Conservation (phyloP, 2,888 invertebrate genomes). For the Ctena decussata region DNA sequence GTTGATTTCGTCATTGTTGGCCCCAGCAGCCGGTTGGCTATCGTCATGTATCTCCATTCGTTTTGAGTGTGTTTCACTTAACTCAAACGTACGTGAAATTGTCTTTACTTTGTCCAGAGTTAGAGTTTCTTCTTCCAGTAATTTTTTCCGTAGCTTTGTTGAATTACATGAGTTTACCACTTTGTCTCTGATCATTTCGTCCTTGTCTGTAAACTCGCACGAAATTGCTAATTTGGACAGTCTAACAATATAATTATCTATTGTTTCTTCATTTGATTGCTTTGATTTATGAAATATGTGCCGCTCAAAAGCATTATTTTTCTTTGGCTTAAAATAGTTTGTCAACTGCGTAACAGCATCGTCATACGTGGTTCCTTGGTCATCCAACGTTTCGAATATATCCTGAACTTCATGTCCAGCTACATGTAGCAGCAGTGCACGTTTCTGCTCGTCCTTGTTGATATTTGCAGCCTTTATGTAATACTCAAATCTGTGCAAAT, state of each 20-base stretch:
- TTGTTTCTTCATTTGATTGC: background rate
- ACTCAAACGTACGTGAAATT: too few species aligned
- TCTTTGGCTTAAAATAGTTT: too few species aligned
- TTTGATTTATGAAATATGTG: background rate
- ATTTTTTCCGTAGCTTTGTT: background rate
- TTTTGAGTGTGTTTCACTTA: too few species aligned
- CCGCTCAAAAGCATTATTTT: background rate
- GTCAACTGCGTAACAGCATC: background rate
- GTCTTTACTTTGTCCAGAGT: background rate
- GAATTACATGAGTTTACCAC: too few species aligned
- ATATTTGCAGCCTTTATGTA: background rate
- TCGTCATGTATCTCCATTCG: too few species aligned
- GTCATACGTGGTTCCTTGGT: background rate
- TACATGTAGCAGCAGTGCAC: too few species aligned
- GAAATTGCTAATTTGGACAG: too few species aligned
- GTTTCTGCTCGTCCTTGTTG: too few species aligned
- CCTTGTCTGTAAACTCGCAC: too few species aligned
- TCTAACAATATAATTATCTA: too few species aligned
- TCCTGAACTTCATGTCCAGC: too few species aligned
- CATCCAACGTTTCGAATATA: background rate
- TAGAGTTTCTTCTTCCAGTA: background rate
- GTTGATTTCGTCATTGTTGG: background rate
- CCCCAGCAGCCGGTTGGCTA: background rate
- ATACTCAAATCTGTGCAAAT: background rate
- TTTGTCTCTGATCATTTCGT: too few species aligned